Conservation (phyloP, 2,888 invertebrate species). For the Zaprionus lineosus region DNA sequence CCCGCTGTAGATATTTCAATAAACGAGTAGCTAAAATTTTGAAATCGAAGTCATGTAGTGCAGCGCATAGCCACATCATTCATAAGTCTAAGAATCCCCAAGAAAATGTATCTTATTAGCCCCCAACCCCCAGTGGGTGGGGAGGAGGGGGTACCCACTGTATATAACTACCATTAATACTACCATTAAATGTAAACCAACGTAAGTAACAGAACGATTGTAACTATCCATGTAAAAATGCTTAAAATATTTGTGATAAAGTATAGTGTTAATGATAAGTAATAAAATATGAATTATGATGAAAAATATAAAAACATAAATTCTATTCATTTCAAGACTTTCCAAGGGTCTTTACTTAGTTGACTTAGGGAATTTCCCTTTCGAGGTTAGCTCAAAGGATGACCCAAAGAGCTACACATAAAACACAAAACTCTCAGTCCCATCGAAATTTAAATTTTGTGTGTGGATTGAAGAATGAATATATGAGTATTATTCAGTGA, state of each 20-base stretch:
- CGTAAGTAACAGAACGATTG: constrained; percentile 57
- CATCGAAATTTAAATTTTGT: too few relatives aligned
- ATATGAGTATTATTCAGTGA: too few relatives aligned
- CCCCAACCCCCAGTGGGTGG: too few relatives aligned
- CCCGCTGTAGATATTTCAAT: constrained; percentile 68
- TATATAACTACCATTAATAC: constrained; percentile 42
- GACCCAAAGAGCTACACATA: too few relatives aligned
- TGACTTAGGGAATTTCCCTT: too few relatives aligned
- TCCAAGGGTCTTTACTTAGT: too few relatives aligned
- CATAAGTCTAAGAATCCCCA: too few relatives aligned
- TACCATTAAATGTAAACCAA: too few relatives aligned
- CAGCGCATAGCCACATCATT: constrained; percentile 22
- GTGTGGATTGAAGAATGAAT: too few relatives aligned
- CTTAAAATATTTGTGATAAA: constrained; percentile 79
- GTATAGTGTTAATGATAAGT: constrained; percentile 75
- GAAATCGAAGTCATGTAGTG: constrained; percentile 42
- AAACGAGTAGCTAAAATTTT: constrained; percentile 55
- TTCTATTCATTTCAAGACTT: background rate
- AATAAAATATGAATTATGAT: constrained; percentile 69
- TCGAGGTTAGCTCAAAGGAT: too few relatives aligned
- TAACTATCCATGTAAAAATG: constrained; percentile 79
- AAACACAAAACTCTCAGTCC: too few relatives aligned
- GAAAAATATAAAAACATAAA: constrained; percentile 25
- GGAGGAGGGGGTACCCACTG: constrained; percentile 31
- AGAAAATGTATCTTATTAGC: constrained; percentile 38